Percentiles rank a stretch among this genome's conserved stretches.
These are phyloP conservation scores for Barnardius zonarius DNA, from an alignment of 2,113 vertebrate species.

Conservation along the genomic window DNA sequence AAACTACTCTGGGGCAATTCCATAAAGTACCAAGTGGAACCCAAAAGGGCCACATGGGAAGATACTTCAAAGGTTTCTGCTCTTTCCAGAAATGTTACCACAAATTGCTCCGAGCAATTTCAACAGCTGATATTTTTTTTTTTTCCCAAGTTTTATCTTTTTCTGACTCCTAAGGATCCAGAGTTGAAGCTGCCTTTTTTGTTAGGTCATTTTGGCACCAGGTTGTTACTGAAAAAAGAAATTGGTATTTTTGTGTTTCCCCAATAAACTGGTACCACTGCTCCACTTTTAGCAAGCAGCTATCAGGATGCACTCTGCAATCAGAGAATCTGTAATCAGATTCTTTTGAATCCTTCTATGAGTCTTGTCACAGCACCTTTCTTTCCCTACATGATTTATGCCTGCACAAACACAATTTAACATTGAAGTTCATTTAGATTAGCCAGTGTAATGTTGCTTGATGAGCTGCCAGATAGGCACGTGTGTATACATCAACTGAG, in stretches of 20 bases:
- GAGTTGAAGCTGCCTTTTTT: neutral
- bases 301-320: neutral
- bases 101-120: neutral
- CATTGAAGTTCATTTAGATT: slow-evolving; percentile 29
- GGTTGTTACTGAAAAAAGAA: neutral
- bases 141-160: neutral
- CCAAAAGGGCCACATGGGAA: neutral
- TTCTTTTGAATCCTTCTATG: slow-evolving; percentile 17
- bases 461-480: slow-evolving; percentile 42
- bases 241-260: neutral
- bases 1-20: neutral
- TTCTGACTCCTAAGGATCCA: neutral
- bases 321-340: slow-evolving; percentile 37
- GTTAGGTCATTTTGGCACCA: neutral
- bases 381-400: neutral
- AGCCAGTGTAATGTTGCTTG: slow-evolving; percentile 2
- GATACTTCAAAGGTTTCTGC: neutral
- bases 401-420: slow-evolving; percentile 34
- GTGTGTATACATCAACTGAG: slow-evolving; percentile 3
- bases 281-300: neutral
- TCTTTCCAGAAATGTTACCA: neutral
- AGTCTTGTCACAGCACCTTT: slow-evolving; percentile 16
- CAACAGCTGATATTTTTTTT: neutral
- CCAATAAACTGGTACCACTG: neutral
- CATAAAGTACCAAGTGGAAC: neutral